Base-by-base conservation (phyloP, 2,113 vertebrate genomes). In the Hyaena hyaena region DNA sequence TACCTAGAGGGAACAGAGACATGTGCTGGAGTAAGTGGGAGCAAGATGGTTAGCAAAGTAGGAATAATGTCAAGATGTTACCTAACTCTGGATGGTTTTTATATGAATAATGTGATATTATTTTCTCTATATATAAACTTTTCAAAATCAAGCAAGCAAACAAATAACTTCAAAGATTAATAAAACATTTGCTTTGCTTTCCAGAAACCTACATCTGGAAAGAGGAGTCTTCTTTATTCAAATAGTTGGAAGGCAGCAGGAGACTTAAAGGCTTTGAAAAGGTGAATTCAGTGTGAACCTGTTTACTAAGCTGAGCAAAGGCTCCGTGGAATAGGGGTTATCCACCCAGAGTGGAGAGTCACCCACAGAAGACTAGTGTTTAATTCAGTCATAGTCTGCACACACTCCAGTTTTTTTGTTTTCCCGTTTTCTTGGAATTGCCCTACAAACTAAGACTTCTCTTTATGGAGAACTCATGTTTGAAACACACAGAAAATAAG, bases 401-500 rank as follows among this genome's bases (percentile, higher is more conserved):
- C 6, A 66, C 10, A 24, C 15, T 43, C 74, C 16, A 9, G 7
- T 63, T 74, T 77, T 77, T 43, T 81, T 89, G 48, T 89, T 85
- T 86, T 66, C n/a, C 31, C 12, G 10, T 82, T 85, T 82, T 61
- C 8, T 9, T 50, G 65, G 5, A 77, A 86, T 91, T 82, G 35
- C 82, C 45, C 24, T 79, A 17, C 43, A 71, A 73, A 68, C 12
- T 28, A 43, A 26, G 14, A 53, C 17, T 63, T 35, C 63, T 85
- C 86, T 53, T 50, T 24, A 39, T 45, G 43, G 35, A 48, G 14
- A 3, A 23, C 31, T 90, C 28, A 35, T 83, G 12, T 93, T 93
- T 91, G 58, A 95, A 95, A 88, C 68, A 93, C 12, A 31, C 8
- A 50, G 68, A 96, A 6, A 92, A 45, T 24, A 63, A 94, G 28